phyloP scores from a whole-genome alignment of 2,888 invertebrate species.

The Heteromyza rotundicornis region DNA sequence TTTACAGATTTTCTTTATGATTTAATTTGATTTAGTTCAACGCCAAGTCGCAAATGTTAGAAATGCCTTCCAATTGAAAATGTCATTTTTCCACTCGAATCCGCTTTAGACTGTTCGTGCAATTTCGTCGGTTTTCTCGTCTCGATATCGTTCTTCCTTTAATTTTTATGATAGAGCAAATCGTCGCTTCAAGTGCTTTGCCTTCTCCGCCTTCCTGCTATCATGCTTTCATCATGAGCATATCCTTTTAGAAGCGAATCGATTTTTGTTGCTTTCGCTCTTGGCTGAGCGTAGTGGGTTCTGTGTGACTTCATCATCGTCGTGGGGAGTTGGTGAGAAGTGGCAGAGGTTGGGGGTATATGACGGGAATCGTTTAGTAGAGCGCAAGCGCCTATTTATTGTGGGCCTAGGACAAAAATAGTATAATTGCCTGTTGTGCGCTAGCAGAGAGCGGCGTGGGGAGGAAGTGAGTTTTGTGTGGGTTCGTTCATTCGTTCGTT shows the following conservation, averaged over 20 bases:
- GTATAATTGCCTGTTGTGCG: no score
- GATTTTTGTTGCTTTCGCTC: constrained; percentile 42
- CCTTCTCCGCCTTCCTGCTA: neutral
- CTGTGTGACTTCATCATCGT: neutral
- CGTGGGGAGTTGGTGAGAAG: neutral
- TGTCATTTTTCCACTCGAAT: constrained; percentile 21
- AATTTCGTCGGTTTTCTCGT: neutral
- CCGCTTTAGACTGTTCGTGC: constrained; percentile 9
- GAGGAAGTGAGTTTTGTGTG: no score
- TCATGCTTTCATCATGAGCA: neutral
- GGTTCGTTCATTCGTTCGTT: neutral
- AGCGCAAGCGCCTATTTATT: constrained; percentile 9
- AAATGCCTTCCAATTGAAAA: constrained; percentile 5
- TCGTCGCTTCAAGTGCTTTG: neutral
- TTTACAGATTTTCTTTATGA: no score
- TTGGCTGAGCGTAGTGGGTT: constrained; percentile 23
- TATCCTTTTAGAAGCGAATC: neutral
- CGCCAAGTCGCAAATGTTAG: neutral
- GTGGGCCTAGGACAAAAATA: constrained; percentile 40
- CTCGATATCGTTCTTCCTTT: neutral
- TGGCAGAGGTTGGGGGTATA: no score
- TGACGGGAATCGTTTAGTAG: no score
- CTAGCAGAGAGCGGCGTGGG: no score
- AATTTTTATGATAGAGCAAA: no score
- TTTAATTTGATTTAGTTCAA: no score